Conservation (phyloP, 2,797 vertebrate species). For the Sebastes wilsoni region DNA sequence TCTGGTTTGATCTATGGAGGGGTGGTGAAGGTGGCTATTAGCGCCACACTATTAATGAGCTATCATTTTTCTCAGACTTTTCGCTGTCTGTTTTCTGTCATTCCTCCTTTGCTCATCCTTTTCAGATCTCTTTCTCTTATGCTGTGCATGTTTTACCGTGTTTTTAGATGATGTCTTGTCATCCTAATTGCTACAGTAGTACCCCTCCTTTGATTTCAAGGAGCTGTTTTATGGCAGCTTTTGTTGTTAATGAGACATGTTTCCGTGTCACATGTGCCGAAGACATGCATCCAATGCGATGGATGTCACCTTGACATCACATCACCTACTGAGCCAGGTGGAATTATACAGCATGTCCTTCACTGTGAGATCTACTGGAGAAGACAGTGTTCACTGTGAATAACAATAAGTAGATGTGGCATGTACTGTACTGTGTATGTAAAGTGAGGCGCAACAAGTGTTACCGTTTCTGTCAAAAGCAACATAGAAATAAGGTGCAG, state of each 20-base stretch:
- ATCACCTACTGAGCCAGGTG: not conserved
- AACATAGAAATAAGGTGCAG: not conserved
- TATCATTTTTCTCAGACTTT: slow-evolving; percentile 13
- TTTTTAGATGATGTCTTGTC: slow-evolving; percentile 29
- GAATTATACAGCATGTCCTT: not conserved
- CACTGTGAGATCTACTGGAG: not conserved
- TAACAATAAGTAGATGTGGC: not conserved
- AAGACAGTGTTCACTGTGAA: not conserved
- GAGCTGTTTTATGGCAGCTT: slow-evolving; percentile 11
- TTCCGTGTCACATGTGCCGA: not conserved
- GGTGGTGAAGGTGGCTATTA: slow-evolving; percentile 30
- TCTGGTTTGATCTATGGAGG: slow-evolving; percentile 41
- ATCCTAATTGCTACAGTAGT: slow-evolving; percentile 23
- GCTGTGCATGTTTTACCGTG: slow-evolving; percentile 6
- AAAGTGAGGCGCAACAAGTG: not conserved
- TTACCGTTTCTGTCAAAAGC: not conserved
- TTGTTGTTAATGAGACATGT: slow-evolving; percentile 45
- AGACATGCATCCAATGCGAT: not conserved
- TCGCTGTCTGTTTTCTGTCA: not conserved
- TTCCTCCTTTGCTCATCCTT: not conserved
- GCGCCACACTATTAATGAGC: slow-evolving; percentile 45
- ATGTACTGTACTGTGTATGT: not conserved
- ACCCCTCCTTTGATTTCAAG: slow-evolving; percentile 35
- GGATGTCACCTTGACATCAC: slow-evolving; percentile 24
- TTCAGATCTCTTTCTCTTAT: not conserved